Conservation (phyloP, 2,113 vertebrate genomes). For the Calyptomena viridis region DNA sequence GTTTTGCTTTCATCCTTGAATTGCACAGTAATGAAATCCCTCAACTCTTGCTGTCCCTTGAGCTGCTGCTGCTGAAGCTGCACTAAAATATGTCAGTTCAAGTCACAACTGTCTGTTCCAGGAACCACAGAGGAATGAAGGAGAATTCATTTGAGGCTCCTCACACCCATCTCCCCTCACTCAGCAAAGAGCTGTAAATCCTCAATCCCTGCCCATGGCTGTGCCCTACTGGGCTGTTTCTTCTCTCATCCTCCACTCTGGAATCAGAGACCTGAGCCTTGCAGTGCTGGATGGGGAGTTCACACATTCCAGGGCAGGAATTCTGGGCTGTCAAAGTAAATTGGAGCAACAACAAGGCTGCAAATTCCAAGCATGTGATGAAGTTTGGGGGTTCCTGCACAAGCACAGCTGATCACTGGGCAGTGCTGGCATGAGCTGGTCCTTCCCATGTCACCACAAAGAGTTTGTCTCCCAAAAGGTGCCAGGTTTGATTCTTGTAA, state of each 20-base stretch:
- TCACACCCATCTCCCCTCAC: neutral
- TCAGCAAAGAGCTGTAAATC: neutral
- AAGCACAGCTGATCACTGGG: neutral
- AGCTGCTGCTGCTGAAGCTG: neutral
- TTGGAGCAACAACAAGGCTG: neutral
- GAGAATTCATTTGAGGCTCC: neutral
- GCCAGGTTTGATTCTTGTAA: neutral
- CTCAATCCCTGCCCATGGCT: neutral
- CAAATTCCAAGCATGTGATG: accelerated
- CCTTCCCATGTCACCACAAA: neutral
- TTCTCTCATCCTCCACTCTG: neutral
- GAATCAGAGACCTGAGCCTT: neutral
- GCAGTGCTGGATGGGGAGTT: neutral
- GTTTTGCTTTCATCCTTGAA: neutral
- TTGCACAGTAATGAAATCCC: neutral
- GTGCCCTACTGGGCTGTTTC: neutral
- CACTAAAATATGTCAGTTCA: neutral
- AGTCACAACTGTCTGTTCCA: neutral
- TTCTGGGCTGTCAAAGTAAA: neutral
- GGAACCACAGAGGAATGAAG: neutral
- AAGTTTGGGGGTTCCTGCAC: neutral
- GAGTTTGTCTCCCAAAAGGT: neutral
- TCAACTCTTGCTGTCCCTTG: neutral
- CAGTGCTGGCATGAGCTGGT: accelerated
- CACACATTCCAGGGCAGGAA: neutral